Evolutionary conservation across 2,797 vertebrate genomes (phyloP), one percentile per base, ranked within the genome.

Genomic region (Sebastes cheni): DNA sequence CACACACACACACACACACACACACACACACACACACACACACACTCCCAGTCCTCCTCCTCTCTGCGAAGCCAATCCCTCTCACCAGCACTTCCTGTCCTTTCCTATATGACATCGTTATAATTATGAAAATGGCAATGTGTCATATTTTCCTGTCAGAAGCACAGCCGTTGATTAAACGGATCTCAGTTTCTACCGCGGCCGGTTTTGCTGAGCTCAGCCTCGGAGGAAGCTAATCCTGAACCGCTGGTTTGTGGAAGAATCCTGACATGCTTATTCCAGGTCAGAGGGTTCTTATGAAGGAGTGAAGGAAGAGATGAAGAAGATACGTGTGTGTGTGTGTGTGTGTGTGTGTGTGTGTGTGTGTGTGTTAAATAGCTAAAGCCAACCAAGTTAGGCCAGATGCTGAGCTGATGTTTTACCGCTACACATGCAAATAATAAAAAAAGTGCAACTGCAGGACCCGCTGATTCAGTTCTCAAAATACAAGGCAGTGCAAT

Each of bases 61-160:
- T 46, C 32, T 16, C 3, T 13, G 32, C 4, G 32, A 36, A 64
- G 58, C 58, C 68, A 71, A 59, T 61, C 56, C 67, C 54, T 67
- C 78, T 76, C 20, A 32, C 79, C 56, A 59, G 6, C 69, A 39
- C 74, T 23, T n/a, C 72, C 66, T 34, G 52, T 81, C 77, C 58
- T 87, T 29, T 79, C 59, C 67, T 60, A 20, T 55, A 77, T 64
- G 67, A 82, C 86, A 65, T 88, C 20, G 80, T 82, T 74, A 54
- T 77, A 83, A 86, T 93, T 88, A 86, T 36, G 61, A 86, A 90
- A 91, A 82, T 73, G 42, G 32, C 73, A 71, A 22, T 42, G 78
- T 85, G 87, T 88, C 84, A 86, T 80, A 80, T 86, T 92, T 93
- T 79, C 81, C 85, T n/a, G 71, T 59, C 29, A 46, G 46, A 77